Percentiles rank a stretch among this genome's conserved stretches.
Evolutionary conservation across 2,888 invertebrate genomes (phyloP).

Genomic region (Epistrophe eligans): DNA sequence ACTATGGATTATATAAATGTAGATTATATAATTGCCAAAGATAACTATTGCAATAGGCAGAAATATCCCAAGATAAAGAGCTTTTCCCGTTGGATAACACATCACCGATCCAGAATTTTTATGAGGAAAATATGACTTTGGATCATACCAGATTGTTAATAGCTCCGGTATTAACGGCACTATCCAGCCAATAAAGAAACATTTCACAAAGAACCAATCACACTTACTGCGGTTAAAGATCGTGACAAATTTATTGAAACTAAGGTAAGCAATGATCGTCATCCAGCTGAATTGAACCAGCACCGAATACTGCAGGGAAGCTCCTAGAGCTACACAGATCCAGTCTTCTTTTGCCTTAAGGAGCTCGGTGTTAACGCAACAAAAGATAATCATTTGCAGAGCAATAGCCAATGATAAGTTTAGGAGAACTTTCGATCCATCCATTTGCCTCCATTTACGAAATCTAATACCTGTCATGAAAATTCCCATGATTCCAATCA

Average conservation of each 20-base stretch:
- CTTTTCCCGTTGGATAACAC: slow-evolving; percentile 85
- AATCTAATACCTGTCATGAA: slow-evolving; percentile 86
- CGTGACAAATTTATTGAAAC: slow-evolving; percentile 88
- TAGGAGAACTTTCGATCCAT: slow-evolving; percentile 86
- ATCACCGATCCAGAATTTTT: slow-evolving; percentile 80
- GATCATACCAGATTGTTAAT: slow-evolving; percentile 84
- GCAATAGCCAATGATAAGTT: slow-evolving; percentile 87
- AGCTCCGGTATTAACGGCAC: slow-evolving; percentile 85
- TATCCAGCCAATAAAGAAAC: slow-evolving; percentile 87
- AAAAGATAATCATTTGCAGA: slow-evolving; percentile 85
- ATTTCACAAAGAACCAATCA: slow-evolving; percentile 86
- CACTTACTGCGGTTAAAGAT: slow-evolving; percentile 85
- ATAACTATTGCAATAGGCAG: slow-evolving; percentile 85
- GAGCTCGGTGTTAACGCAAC: slow-evolving; percentile 81
- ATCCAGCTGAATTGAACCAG: slow-evolving; percentile 90
- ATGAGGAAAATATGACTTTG: slow-evolving; percentile 84
- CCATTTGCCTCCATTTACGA: slow-evolving; percentile 86
- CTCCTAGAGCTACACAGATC: slow-evolving; percentile 86
- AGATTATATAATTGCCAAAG: slow-evolving; percentile 85
- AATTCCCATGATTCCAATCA: slow-evolving; percentile 86
- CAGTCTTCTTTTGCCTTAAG: slow-evolving; percentile 79
- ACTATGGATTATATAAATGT: slow-evolving; percentile 85
- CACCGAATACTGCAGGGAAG: slow-evolving; percentile 87
- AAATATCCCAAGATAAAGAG: slow-evolving; percentile 84
- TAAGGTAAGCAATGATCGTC: slow-evolving; percentile 88